These are phyloP conservation scores for Riparia riparia DNA, from an alignment of 2,113 vertebrate genomes.

Conservation along the genomic window DNA sequence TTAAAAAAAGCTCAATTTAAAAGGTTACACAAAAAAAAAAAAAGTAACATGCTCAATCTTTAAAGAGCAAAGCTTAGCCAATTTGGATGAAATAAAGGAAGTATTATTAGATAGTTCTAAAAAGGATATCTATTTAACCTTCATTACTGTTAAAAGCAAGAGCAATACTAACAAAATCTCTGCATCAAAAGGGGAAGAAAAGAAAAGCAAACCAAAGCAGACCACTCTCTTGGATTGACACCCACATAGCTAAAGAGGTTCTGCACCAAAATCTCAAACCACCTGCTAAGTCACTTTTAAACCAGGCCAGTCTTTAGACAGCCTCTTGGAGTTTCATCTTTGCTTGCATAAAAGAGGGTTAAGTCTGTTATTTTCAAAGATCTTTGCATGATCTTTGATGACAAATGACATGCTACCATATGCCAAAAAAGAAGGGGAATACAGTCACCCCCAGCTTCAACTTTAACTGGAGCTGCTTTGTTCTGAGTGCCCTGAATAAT, in stretches of 20 bases:
- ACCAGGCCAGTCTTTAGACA: not conserved
- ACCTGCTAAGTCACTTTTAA: slow-evolving; percentile 6
- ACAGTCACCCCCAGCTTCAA: slow-evolving; percentile 41
- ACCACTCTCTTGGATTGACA: not conserved
- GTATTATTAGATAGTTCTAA: not conserved
- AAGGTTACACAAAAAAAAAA: not conserved
- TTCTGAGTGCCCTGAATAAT: slow-evolving; percentile 76
- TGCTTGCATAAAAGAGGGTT: slow-evolving; percentile 55
- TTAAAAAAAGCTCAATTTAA: not conserved
- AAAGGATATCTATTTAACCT: not conserved
- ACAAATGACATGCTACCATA: slow-evolving; percentile 64
- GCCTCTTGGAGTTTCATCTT: slow-evolving; percentile 21
- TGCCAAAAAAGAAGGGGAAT: slow-evolving; percentile 60
- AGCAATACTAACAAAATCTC: not conserved
- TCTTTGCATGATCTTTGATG: slow-evolving; percentile 61
- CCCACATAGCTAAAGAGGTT: not conserved
- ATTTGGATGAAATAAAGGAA: not conserved
- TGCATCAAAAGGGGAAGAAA: not conserved
- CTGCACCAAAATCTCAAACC: not conserved
- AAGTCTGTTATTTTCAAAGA: slow-evolving; percentile 49
- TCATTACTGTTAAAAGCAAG: not conserved
- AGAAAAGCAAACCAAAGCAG: not conserved
- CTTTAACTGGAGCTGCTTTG: slow-evolving; percentile 75
- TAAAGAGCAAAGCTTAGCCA: not conserved
- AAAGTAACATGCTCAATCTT: not conserved